Percentiles rank a stretch among this genome's conserved stretches.
Evolutionary conservation across 2,113 vertebrate genomes (phyloP).

Genomic region (Anolis sagrei): DNA sequence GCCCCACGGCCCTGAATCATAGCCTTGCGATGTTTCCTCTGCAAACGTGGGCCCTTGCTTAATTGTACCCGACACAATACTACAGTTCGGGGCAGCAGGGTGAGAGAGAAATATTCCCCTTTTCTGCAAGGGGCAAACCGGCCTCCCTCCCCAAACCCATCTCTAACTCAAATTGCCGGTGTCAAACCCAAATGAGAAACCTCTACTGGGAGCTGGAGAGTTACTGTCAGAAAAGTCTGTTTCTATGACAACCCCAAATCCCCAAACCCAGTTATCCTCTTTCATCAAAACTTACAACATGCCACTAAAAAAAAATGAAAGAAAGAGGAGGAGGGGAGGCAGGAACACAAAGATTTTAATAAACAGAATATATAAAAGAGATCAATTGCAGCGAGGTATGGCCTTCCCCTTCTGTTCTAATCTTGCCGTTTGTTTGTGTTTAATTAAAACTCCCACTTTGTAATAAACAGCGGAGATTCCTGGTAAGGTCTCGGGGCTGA

Average conservation of each 20-base stretch:
- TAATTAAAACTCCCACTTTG: slow-evolving; percentile 14
- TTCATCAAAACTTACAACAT: slow-evolving; percentile 55
- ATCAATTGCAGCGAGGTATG: neutral
- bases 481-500: neutral
- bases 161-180: neutral
- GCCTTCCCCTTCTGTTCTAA: neutral
- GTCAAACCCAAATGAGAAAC: neutral
- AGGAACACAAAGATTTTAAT: slow-evolving; percentile 5
- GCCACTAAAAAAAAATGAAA: neutral
- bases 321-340: neutral
- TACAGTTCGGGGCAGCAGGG: no score
- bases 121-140: no score
- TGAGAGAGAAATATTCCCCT: no score
- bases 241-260: slow-evolving; percentile 74
- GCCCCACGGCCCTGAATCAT: no score
- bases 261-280: slow-evolving; percentile 57
- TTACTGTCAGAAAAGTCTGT: slow-evolving; percentile 42
- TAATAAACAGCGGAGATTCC: neutral
- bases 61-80: neutral
- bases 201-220: neutral
- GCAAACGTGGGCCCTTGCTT: neutral
- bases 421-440: fast-evolving
- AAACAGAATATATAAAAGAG: neutral
- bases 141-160: neutral
- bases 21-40: neutral